phyloP scores from a whole-genome alignment of 2,888 invertebrate genomes.

The Tenthredo amoena region DNA sequence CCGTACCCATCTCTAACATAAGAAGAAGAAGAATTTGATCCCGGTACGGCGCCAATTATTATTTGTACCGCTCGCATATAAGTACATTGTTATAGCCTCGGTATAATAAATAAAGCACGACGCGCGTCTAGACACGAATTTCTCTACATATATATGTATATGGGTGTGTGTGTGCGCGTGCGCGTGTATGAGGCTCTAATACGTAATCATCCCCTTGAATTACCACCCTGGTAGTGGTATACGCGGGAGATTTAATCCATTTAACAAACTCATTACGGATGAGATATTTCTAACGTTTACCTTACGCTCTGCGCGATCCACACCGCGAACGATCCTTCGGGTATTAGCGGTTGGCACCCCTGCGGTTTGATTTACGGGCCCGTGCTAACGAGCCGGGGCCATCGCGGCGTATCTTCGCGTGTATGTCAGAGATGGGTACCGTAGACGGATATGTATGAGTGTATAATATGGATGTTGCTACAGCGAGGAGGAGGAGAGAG shows the following conservation, averaged over 20 bases:
- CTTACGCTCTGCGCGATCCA: constrained; percentile 65
- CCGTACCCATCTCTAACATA: background rate
- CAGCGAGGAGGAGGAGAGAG: background rate
- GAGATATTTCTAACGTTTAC: constrained; percentile 75
- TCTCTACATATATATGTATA: background rate
- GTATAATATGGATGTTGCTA: background rate
- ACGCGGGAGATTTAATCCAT: constrained; percentile 70
- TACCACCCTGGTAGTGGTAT: background rate
- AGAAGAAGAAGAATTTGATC: constrained; percentile 22
- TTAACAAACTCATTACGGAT: constrained; percentile 77
- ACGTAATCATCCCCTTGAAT: background rate
- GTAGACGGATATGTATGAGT: background rate
- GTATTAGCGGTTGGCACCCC: constrained; percentile 76
- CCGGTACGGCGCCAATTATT: constrained; percentile 49
- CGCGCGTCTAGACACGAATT: no score
- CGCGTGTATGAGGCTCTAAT: background rate
- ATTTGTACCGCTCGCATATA: background rate
- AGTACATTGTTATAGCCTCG: constrained; percentile 18
- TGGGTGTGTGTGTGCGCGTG: background rate
- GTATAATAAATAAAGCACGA: no score
- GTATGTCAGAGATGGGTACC: background rate
- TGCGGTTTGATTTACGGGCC: constrained; percentile 76
- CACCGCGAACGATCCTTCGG: constrained; percentile 69
- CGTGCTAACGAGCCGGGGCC: constrained; percentile 73
- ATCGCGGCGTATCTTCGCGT: constrained; percentile 55